These are phyloP conservation scores for Manduca sexta DNA, from an alignment of 1,140 invertebrate species.

Conservation along the genomic window DNA sequence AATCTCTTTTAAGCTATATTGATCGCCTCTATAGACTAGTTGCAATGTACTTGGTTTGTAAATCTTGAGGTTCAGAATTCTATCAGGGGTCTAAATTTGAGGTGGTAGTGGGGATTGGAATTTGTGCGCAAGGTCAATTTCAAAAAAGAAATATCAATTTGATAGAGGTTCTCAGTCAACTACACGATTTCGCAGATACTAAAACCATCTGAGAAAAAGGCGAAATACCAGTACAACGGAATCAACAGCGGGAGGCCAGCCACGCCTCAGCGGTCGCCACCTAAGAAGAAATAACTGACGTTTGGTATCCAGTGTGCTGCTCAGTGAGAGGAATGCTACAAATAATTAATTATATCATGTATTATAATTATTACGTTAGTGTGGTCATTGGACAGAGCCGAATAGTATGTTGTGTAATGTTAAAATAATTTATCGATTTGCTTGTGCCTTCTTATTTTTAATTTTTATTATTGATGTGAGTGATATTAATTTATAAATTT, in stretches of 20 bases:
- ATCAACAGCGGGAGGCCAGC: constrained; percentile 86
- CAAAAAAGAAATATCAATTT: too few species aligned
- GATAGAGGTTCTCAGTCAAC: too few species aligned
- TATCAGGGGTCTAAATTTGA: too few species aligned
- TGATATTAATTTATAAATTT: constrained; percentile 68
- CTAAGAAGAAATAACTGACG: constrained; percentile 85
- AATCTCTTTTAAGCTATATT: too few species aligned
- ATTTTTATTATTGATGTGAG: constrained; percentile 52
- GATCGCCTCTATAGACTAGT: too few species aligned
- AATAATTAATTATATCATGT: constrained; percentile 67
- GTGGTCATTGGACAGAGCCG: constrained; percentile 55
- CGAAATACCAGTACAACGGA: constrained; percentile 97
- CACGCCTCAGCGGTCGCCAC: constrained; percentile 90
- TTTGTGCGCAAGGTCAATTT: too few species aligned
- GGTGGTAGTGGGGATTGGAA: too few species aligned
- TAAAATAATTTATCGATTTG: constrained; percentile 65
- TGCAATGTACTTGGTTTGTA: too few species aligned
- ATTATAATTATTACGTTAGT: constrained; percentile 62
- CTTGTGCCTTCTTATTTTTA: constrained; percentile 67
- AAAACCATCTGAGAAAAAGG: constrained; percentile 99
- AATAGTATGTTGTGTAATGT: constrained; percentile 46
- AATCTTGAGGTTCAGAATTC: too few species aligned
- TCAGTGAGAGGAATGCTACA: constrained; percentile 69
- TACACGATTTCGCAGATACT: constrained; percentile 81
- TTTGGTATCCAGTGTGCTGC: constrained; percentile 65